Base-by-base conservation (phyloP, 2,113 vertebrate species). In the Conger conger region DNA sequence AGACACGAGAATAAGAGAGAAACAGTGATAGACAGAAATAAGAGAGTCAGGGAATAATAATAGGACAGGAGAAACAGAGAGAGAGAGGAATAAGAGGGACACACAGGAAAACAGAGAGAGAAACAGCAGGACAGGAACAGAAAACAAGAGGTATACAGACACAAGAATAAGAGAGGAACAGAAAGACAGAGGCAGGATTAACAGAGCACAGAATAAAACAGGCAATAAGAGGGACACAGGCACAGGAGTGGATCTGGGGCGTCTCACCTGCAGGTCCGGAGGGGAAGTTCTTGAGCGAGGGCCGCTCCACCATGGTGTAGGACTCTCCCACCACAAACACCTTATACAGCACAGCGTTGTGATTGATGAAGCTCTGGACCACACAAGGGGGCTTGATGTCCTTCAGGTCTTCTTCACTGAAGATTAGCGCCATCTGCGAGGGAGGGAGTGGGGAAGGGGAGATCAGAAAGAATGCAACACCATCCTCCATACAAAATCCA, bases 351-450 rank as follows among this genome's bases (percentile, higher is more conserved):
- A 97, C 96, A 0, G 96, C 97, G 0, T 97, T 96, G 90, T 97
- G 97, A 89, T 96, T 97, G 91, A 97, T 96, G 91, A 97, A 97
- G 85, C 95, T 97, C 93, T 97, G 97, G 86, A 97, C 94, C 89
- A 97, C 97, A 0, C 97, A 97, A 0, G 96, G 97, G 0, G 96
- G 96, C 35, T 92, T 94, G 86, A 97, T 93, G 87, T 96, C 94
- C n/a, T 92, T 96, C 90, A 97, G 93, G 81, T 96, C 96, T 86
- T 96, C 96, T 91, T 95, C 94, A 87, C 96, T 97, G 91, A 97
- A 97, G 90, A 97, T 95, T 36, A 97, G 97, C 2, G 97, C 96
- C 96, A 97, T 97, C 97, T 97, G 90, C 36, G 82, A 27, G 30
- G 37, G 68, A 7, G 45, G 18, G 15, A 23, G 27, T 23, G 30